These are phyloP conservation scores for Clivina fossor DNA, from an alignment of 2,888 invertebrate genomes.

Conservation along the genomic window DNA sequence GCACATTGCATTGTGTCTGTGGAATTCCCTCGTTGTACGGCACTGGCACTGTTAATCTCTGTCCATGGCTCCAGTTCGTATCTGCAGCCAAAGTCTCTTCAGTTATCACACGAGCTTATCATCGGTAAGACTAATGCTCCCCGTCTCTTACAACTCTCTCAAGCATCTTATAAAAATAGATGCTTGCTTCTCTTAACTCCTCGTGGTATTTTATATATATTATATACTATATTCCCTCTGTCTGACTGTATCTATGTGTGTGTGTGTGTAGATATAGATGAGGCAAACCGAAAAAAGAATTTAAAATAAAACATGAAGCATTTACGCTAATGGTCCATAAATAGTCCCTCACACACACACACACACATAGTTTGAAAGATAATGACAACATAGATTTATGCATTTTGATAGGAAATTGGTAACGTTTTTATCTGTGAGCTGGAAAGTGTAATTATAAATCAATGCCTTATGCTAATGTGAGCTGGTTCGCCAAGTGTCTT, in stretches of 20 bases:
- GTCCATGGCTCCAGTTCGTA: slow-evolving; percentile 19
- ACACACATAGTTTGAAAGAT: no score
- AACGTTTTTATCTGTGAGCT: slow-evolving; percentile 37
- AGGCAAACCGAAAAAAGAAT: slow-evolving; percentile 18
- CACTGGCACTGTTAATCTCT: slow-evolving; percentile 25
- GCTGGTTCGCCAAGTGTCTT: no score
- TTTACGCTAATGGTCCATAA: slow-evolving; percentile 36
- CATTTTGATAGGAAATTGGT: slow-evolving; percentile 39
- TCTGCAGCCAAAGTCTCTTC: slow-evolving; percentile 27
- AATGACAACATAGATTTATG: slow-evolving; percentile 37
- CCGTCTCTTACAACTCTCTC: no score
- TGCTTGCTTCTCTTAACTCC: no score
- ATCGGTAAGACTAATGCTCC: slow-evolving; percentile 27
- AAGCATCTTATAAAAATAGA: slow-evolving; percentile 33
- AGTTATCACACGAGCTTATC: slow-evolving; percentile 25
- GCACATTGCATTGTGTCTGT: no score
- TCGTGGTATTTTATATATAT: slow-evolving; percentile 5
- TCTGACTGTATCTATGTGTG: background rate
- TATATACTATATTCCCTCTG: slow-evolving; percentile 3
- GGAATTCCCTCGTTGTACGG: no score
- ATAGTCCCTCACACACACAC: slow-evolving; percentile 31
- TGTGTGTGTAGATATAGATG: background rate
- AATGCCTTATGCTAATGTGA: slow-evolving; percentile 55
- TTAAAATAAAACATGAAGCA: slow-evolving; percentile 30
- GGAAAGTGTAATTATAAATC: slow-evolving; percentile 53